These are phyloP conservation scores for Heliconius erato DNA, from an alignment of 2,888 invertebrate species.

Conservation along the genomic window DNA sequence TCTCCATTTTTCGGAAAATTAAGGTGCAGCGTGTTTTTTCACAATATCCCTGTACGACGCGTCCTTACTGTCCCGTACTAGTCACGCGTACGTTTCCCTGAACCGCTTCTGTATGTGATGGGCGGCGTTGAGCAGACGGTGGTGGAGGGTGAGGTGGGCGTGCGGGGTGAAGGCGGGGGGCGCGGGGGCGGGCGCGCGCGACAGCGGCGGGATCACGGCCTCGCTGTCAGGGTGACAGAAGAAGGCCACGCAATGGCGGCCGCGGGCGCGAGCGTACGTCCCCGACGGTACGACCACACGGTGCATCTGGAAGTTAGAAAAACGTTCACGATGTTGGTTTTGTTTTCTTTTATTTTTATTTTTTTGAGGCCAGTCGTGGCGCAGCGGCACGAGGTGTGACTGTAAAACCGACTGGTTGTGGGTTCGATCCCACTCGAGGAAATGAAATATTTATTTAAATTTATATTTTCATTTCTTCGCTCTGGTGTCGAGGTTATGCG, in stretches of 20 bases:
- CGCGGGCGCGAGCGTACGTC: slow-evolving; percentile 86
- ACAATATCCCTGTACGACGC: slow-evolving; percentile 57
- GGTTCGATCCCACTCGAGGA: too few relatives aligned
- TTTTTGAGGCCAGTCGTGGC: too few relatives aligned
- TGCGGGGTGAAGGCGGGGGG: slow-evolving; percentile 77
- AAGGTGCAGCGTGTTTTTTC: slow-evolving; percentile 62
- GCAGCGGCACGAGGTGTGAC: too few relatives aligned
- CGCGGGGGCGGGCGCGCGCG: slow-evolving; percentile 74
- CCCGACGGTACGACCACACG: slow-evolving; percentile 90
- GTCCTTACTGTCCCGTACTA: slow-evolving; percentile 62
- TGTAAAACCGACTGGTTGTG: too few relatives aligned
- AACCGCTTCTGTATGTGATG: slow-evolving; percentile 90
- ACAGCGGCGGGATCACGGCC: slow-evolving; percentile 81
- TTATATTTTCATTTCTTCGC: too few relatives aligned
- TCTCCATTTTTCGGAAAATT: slow-evolving; percentile 37
- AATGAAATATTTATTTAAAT: too few relatives aligned
- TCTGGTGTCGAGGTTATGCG: too few relatives aligned
- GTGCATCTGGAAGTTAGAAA: slow-evolving; percentile 83
- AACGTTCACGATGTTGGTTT: not conserved
- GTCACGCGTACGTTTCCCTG: slow-evolving; percentile 89
- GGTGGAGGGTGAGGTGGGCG: slow-evolving; percentile 77
- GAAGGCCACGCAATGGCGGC: slow-evolving; percentile 91
- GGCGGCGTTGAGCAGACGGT: slow-evolving; percentile 89
- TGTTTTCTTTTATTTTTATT: not conserved
- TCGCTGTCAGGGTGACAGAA: slow-evolving; percentile 91